Evolutionary conservation across 1,140 invertebrate genomes (phyloP), one percentile per base, ranked within the genome.

Genomic region (Macrobrachium nipponense): DNA sequence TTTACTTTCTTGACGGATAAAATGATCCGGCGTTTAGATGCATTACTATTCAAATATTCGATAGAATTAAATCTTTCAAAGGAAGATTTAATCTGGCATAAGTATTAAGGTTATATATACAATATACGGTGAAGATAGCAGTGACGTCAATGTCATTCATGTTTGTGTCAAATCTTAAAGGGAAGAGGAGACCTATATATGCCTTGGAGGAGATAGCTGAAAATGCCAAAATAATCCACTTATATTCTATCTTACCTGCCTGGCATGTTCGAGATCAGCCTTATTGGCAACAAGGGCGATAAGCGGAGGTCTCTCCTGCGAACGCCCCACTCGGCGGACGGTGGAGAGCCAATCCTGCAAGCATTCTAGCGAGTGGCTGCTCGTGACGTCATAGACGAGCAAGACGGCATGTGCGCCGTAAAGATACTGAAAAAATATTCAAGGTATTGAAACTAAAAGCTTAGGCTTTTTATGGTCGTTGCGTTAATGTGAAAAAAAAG

Each of bases 361-460:
- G 87, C 94, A 94, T 75, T 96, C 95, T 91, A 98, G 97, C 91
- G 95, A 97, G 87, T 93, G 92, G 70, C 93, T 92, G 90, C 96
- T 97, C 59, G 96, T 97, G 8, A 98, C 94, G 90, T 98, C 97
- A 91, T 97, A 98, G 2, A 97, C 95, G 79, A 97, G 92, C 76
- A 98, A 90, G 82, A 97, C 93, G 62, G 96, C 94, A 80, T 89
- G 87, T 58, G 89, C 87, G 36, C 89, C 89, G 81, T 89, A 89
- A 64, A 89, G 82, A 23, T 89, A 89, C 96, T 97, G 90, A 84
- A 94, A 93, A 89, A 89, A 78, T 80, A 87, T 43, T 87, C 68
- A 59, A 89, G 79, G 3, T 80, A 60, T 20, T 7, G 20, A 70
- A 23, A 27, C 17, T 62, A 44, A 17, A 36, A 62, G 4, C 11